Percentiles rank a stretch among this genome's conserved stretches.
Evolutionary conservation across 1,140 invertebrate genomes (phyloP).

Genomic region (Scylla paramamosain): DNA sequence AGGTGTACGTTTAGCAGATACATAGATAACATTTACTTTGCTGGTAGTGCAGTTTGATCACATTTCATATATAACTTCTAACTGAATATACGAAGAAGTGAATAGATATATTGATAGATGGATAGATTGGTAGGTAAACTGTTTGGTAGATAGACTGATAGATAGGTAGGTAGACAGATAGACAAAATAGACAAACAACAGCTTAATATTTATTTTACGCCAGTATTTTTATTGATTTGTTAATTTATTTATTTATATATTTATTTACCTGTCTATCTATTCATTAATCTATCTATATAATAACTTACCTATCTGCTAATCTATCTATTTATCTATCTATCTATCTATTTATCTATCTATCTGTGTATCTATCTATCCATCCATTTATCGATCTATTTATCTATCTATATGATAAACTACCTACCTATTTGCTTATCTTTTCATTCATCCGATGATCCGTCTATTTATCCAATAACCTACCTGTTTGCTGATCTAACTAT

Average conservation of each 20-base stretch:
- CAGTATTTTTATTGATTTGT: not conserved
- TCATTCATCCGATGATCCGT: too few relatives aligned
- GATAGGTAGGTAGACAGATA: not conserved
- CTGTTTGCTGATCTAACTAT: too few relatives aligned
- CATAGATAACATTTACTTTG: not conserved
- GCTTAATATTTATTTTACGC: not conserved
- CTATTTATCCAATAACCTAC: not conserved
- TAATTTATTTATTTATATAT: not conserved
- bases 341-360: not conserved
- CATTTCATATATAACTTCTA: not conserved
- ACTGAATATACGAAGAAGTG: not conserved
- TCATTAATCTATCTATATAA: too few relatives aligned
- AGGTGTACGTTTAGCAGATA: not conserved
- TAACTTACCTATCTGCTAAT: not conserved
- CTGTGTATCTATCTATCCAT: not conserved
- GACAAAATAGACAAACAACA: not conserved
- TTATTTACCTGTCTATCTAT: not conserved
- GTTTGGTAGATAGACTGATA: not conserved
- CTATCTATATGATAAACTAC: not conserved
- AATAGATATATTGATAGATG: not conserved
- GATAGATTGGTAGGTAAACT: not conserved
- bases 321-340: not conserved
- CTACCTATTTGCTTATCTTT: not conserved
- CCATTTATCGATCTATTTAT: not conserved
- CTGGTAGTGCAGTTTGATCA: not conserved